Conservation (phyloP, 2,797 vertebrate genomes). For the Oceanodroma leucorhoa region DNA sequence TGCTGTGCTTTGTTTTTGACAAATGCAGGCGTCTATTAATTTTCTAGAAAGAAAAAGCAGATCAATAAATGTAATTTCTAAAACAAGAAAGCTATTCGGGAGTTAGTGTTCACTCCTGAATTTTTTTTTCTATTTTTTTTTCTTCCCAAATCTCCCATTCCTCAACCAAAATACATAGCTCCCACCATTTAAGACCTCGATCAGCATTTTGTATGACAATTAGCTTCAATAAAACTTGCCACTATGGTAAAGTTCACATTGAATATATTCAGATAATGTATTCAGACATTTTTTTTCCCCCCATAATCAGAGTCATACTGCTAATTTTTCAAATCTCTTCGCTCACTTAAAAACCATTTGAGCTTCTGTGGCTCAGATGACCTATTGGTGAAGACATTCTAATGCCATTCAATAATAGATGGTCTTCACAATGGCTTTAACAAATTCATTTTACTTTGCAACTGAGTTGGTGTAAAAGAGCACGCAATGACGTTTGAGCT, state of each 20-base stretch:
- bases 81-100: neutral
- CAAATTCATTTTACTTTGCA: neutral
- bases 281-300: neutral
- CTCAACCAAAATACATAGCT: neutral
- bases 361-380: neutral
- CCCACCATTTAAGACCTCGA: neutral
- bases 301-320: neutral
- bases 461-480: neutral
- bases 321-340: neutral
- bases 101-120: neutral
- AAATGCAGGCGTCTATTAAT: constrained; percentile 84
- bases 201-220: neutral
- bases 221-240: neutral
- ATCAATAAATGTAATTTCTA: neutral
- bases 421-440: neutral
- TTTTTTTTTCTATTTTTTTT: neutral
- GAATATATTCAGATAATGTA: neutral
- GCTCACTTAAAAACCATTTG: neutral
- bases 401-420: neutral
- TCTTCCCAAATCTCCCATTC: neutral
- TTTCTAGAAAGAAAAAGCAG: constrained; percentile 76
- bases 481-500: neutral
- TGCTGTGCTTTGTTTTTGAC: constrained; percentile 88
- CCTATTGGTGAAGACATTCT: neutral
- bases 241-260: neutral